These are phyloP conservation scores for Drosophila pegasa DNA, from an alignment of 2,888 invertebrate genomes.

Conservation along the genomic window DNA sequence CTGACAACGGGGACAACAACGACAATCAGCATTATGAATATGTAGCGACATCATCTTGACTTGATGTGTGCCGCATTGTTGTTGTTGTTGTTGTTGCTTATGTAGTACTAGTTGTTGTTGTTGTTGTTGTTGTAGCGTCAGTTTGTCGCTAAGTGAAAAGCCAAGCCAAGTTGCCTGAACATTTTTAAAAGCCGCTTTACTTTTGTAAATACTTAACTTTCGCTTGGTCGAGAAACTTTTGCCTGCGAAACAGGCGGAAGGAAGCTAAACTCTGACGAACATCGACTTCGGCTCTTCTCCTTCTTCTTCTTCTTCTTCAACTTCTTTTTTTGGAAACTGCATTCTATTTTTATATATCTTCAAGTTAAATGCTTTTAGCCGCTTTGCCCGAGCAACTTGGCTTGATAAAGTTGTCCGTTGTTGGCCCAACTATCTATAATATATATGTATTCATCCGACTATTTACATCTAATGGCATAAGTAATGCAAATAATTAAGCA, in stretches of 20 bases:
- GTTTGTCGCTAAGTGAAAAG: conserved; percentile 69
- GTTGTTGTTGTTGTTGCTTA: conserved; percentile 5
- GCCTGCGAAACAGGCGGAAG: conserved; percentile 34
- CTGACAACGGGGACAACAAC: conserved; percentile 43
- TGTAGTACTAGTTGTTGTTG: conserved; percentile 14
- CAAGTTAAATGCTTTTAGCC: conserved; percentile 69
- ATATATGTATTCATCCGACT: neutral
- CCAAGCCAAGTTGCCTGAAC: conserved; percentile 63
- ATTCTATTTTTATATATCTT: conserved; percentile 15
- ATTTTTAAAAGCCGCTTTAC: conserved; percentile 77
- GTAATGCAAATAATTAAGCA: conserved; percentile 68
- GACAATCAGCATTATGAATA: conserved; percentile 75
- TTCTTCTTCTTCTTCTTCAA: neutral
- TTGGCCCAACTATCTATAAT: conserved; percentile 1
- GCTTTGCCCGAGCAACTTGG: conserved; percentile 59
- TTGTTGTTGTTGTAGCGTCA: conserved; percentile 17
- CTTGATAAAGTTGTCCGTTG: conserved; percentile 34
- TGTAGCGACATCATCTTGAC: conserved; percentile 69
- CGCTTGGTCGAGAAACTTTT: conserved; percentile 59
- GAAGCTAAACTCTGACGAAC: conserved; percentile 35
- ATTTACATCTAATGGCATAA: conserved; percentile 33
- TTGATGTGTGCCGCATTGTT: conserved; percentile 53
- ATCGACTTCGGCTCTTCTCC: conserved; percentile 24
- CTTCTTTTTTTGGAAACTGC: conserved; percentile 13
- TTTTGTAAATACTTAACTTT: conserved; percentile 63